phyloP scores from a whole-genome alignment of 2,888 invertebrate genomes.

The Galeruca laticollis region DNA sequence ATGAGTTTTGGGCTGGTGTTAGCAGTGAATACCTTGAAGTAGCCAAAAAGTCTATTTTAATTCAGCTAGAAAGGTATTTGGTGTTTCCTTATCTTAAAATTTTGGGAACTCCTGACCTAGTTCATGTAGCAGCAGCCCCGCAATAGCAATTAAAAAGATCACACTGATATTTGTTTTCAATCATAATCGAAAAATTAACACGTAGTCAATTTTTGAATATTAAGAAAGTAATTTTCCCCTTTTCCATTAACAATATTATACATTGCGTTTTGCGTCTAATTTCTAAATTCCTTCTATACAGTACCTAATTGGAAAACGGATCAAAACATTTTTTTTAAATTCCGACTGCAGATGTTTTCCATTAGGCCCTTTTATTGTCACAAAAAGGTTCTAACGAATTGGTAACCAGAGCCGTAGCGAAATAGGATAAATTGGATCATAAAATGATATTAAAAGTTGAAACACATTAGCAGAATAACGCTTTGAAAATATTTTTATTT shows the following conservation, averaged over 20 bases:
- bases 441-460: not conserved
- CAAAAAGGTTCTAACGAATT: conserved; percentile 11
- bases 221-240: not conserved
- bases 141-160: no score
- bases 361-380: conserved; percentile 15
- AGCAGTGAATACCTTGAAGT: no score
- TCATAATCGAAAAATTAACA: not conserved
- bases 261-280: not conserved
- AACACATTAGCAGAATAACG: no score
- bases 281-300: conserved; percentile 6
- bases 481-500: no score
- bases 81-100: no score
- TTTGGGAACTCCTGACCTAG: no score
- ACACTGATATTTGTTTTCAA: no score
- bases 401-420: not conserved
- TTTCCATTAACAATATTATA: not conserved
- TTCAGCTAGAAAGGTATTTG: no score
- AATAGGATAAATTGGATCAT: conserved; percentile 2
- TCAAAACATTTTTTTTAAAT: conserved; percentile 14
- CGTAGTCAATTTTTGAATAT: not conserved
- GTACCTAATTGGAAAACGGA: not conserved
- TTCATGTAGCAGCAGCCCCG: no score
- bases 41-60: no score
- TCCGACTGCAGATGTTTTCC: conserved; percentile 11
- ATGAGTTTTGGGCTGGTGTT: no score